Evolutionary conservation across 2,888 invertebrate species (phyloP).

Genomic region (Allacma fusca): DNA sequence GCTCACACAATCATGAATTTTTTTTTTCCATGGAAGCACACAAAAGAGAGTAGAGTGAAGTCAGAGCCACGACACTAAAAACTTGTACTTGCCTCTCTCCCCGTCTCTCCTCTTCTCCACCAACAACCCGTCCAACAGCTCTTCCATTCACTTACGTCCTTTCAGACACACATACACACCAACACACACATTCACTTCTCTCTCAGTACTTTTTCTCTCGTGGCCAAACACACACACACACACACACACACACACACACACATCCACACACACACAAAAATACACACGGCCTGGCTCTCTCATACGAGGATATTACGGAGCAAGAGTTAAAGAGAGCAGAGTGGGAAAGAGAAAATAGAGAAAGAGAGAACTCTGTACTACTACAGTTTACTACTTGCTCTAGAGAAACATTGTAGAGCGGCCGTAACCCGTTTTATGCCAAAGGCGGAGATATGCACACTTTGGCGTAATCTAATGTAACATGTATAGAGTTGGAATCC

Average conservation of each 20-base stretch:
- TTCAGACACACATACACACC: constrained; percentile 6
- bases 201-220: not conserved
- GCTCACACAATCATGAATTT: not conserved
- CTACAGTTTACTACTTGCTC: not conserved
- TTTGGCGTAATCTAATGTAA: constrained; percentile 38
- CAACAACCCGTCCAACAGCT: not conserved
- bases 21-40: not conserved
- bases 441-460: constrained; percentile 14
- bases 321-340: constrained; percentile 11
- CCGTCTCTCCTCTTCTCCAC: not conserved
- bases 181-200: constrained; percentile 13
- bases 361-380: not conserved
- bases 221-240: not conserved
- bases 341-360: constrained; percentile 15
- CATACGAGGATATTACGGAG: not conserved
- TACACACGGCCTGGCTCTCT: not conserved
- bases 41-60: not conserved
- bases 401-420: not conserved
- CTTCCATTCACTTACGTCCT: constrained; percentile 16
- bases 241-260: not conserved
- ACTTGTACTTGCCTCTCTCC: not conserved
- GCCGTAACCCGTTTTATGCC: not conserved
- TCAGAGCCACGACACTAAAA: not conserved
- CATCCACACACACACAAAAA: not conserved
- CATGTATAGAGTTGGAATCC: constrained; percentile 24